Conservation (phyloP, 1,140 invertebrate genomes). For the Bombus breviceps region DNA sequence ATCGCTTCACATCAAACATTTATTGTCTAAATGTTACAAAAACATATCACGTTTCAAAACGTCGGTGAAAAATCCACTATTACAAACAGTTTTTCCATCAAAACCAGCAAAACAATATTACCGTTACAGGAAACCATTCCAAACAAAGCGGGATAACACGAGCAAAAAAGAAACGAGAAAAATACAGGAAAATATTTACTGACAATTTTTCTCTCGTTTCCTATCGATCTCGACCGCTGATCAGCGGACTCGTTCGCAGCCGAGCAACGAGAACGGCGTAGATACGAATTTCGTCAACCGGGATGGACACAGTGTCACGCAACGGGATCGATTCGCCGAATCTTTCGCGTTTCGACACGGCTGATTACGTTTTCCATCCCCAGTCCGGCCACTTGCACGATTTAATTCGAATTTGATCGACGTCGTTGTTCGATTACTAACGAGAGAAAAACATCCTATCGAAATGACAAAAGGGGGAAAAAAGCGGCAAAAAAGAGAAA, state of each 20-base stretch:
- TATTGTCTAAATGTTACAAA: background rate
- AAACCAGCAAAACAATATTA: background rate
- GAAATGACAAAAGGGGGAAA: too few species aligned
- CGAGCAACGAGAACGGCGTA: background rate
- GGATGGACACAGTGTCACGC: background rate
- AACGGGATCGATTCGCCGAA: background rate
- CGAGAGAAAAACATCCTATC: background rate
- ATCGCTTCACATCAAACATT: background rate
- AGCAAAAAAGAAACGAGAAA: background rate
- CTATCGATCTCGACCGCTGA: background rate
- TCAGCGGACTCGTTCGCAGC: background rate
- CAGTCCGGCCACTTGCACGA: background rate
- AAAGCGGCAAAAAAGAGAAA: background rate
- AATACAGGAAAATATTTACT: background rate
- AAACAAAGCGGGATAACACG: too few species aligned
- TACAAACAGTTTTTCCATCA: background rate
- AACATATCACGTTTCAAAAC: background rate
- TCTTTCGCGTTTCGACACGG: constrained; percentile 3
- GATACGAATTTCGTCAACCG: background rate
- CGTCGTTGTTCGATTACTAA: background rate
- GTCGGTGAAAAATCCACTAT: background rate
- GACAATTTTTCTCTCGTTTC: constrained; percentile 12
- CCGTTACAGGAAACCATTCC: too few species aligned
- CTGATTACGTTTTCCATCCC: constrained; percentile 3
- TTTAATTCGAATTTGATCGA: constrained; percentile 35